These are phyloP conservation scores for Buceros bicornis DNA, from an alignment of 2,797 vertebrate species.

Conservation along the genomic window DNA sequence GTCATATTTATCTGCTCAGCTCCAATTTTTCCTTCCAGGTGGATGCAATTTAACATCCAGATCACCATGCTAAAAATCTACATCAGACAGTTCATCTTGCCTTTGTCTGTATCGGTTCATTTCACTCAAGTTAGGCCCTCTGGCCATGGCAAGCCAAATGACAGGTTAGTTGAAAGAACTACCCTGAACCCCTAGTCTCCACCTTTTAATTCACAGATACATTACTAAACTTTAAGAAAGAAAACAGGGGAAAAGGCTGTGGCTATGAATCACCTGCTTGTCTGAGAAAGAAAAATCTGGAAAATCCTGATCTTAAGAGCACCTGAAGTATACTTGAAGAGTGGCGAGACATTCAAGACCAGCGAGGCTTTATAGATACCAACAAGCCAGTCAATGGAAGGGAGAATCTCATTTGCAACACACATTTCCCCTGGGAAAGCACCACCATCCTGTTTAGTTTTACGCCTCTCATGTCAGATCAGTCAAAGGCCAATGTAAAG, in stretches of 20 bases:
- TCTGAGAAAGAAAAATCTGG: background rate
- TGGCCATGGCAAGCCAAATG: background rate
- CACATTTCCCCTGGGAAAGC: background rate
- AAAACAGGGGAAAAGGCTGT: background rate
- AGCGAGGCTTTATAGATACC: background rate
- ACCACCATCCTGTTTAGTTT: constrained; percentile 18
- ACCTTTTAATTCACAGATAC: background rate
- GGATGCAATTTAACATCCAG: background rate
- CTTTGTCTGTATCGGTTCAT: background rate
- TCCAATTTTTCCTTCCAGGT: background rate
- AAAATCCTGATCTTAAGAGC: background rate
- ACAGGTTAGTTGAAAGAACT: background rate
- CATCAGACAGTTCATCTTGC: background rate
- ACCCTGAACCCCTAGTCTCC: background rate
- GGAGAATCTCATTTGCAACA: background rate
- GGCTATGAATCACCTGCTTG: background rate
- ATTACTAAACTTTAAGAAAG: background rate
- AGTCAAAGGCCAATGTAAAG: constrained; percentile 17
- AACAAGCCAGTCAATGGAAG: background rate
- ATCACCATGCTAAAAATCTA: background rate
- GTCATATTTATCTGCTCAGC: background rate
- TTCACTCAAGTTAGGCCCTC: background rate
- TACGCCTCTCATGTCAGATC: constrained; percentile 31
- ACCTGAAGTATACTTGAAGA: background rate
- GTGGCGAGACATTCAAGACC: background rate